Base-by-base conservation (phyloP, 2,888 invertebrate species). In the Dendrolimus houi region DNA sequence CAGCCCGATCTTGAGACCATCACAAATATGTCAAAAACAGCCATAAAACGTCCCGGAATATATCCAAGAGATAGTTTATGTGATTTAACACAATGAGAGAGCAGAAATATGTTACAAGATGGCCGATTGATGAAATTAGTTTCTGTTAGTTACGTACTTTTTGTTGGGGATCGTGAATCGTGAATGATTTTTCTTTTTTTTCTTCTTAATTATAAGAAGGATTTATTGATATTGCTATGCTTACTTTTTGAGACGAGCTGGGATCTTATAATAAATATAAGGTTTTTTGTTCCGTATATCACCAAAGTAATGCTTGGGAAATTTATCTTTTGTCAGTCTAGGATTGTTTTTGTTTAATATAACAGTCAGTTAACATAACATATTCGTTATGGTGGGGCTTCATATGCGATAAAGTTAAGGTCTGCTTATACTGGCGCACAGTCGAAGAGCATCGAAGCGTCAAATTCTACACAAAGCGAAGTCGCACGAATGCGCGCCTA, bases 11-110 rank as follows among this genome's bases (percentile, higher is more conserved):
- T 81, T 73, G 74, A 75, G 78, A 79, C 78, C 86, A 80, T 89
- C 89, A 89, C 88, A 88, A 88, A 88, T 87, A 87, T 88, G 89
- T 89, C 89, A 87, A 72, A 83, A 81, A 75, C 64, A 78, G 78
- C 81, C 74, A 84, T 86, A 86, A 81, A 85, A 79, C 72, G 81
- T 81, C 82, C 69, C 68, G 65, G 75, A 77, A 73, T 77, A 79
- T 81, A 76, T 73, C 76, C 74, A 64, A 67, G 71, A 77, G 82
- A 85, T 86, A 81, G 81, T 87, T 86, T 86, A 87, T 87, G 85
- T 79, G 75, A 69, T 66, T 72, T 71, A 75, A 75, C 74, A 85
- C 85, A 83, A 84, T 83, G 81, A 79, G 73, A 68, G 67, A 62
- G 64, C 60, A 63, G 71, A 74, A 74, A 77, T 79, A 77, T 77